phyloP scores from a whole-genome alignment of 2,113 vertebrate species.

The Micromys minutus region DNA sequence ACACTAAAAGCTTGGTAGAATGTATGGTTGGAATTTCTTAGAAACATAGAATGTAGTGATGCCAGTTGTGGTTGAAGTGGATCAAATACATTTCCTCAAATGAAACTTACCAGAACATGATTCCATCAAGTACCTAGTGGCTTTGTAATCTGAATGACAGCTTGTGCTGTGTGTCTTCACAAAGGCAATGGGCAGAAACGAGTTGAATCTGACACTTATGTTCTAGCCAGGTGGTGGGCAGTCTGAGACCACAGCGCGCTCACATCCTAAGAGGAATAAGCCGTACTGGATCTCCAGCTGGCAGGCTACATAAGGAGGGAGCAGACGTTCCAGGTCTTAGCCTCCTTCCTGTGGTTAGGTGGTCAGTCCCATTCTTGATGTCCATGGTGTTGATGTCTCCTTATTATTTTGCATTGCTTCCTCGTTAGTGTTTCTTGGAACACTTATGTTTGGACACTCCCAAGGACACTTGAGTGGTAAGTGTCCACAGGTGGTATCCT shows the following conservation, averaged over 20 bases:
- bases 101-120: not conserved
- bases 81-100: not conserved
- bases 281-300: not conserved
- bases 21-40: not conserved
- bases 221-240: not conserved
- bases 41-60: constrained; percentile 30
- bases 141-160: not conserved
- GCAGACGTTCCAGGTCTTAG: not conserved
- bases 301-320: not conserved
- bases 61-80: not conserved
- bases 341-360: not conserved
- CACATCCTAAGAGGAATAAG: not conserved
- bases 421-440: not conserved
- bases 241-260: not conserved
- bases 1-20: constrained; percentile 28
- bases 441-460: not conserved
- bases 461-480: not conserved
- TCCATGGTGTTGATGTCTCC: not conserved
- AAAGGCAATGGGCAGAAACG: not conserved
- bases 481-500: not conserved
- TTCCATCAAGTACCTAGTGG: not conserved
- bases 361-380: not conserved
- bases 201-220: not conserved
- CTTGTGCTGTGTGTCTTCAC: not conserved
- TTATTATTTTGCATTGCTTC: not conserved